phyloP scores from a whole-genome alignment of 2,113 vertebrate genomes.

The Aphelocoma coerulescens region DNA sequence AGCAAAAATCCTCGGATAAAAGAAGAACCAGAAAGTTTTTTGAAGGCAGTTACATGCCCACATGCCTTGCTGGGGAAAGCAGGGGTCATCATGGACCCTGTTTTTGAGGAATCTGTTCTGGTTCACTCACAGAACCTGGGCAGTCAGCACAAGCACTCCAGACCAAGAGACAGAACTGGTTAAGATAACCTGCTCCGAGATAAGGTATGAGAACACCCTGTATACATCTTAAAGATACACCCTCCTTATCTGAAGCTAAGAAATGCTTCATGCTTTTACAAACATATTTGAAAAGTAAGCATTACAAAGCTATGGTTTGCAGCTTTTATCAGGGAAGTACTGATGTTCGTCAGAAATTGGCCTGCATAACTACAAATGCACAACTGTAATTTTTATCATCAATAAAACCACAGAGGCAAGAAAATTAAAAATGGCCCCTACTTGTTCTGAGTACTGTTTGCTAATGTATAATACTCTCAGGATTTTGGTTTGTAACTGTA shows the following conservation, averaged over 20 bases:
- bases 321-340: not conserved
- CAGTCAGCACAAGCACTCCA: not conserved
- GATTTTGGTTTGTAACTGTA: not conserved
- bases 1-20: not conserved
- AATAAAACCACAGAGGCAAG: not conserved
- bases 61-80: not conserved
- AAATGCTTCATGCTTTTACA: not conserved
- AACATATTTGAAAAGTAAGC: constrained; percentile 14
- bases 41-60: not conserved
- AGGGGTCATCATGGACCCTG: not conserved
- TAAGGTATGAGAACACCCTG: not conserved
- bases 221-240: not conserved
- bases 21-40: not conserved
- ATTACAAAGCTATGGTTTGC: not conserved
- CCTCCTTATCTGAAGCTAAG: constrained; percentile 37
- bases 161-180: not conserved
- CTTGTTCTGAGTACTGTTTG: not conserved
- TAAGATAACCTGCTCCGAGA: not conserved
- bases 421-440: not conserved
- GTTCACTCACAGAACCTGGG: not conserved
- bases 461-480: not conserved
- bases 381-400: not conserved
- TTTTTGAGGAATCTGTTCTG: not conserved
- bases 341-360: not conserved
- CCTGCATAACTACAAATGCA: not conserved